A percentile compares a stretch with the other conserved stretches of the same genome.
These are phyloP conservation scores for Papilio polytes DNA, from an alignment of 1,140 invertebrate genomes.

Conservation along the genomic window DNA sequence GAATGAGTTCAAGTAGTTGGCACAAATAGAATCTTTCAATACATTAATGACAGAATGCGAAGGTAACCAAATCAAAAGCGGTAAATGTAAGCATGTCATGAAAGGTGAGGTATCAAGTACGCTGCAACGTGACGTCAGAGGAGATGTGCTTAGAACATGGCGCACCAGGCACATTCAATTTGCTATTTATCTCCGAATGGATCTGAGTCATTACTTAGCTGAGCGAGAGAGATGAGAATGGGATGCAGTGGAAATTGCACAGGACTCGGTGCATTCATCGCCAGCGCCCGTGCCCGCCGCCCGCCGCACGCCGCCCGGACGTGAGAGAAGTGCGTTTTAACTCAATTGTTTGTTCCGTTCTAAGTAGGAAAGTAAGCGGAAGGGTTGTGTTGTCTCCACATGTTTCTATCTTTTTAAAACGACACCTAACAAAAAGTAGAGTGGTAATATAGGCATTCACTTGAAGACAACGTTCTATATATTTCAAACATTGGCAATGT, in stretches of 20 bases:
- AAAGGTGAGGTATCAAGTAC: neutral
- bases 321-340: conserved; percentile 26
- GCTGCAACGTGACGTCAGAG: conserved; percentile 41
- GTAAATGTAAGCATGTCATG: neutral
- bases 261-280: conserved; percentile 62
- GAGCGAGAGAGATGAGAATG: conserved; percentile 74
- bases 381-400: neutral
- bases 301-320: neutral
- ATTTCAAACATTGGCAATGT: neutral
- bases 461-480: neutral
- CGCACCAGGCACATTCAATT: conserved; percentile 77
- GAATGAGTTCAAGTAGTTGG: neutral
- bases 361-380: conserved; percentile 15
- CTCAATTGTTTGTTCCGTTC: conserved; percentile 32
- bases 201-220: conserved; percentile 84
- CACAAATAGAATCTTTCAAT: neutral
- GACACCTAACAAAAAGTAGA: neutral
- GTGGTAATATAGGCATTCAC: neutral
- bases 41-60: neutral
- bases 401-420: neutral
- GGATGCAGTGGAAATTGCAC: conserved; percentile 78
- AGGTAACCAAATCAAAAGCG: neutral
- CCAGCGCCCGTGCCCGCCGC: conserved; percentile 35
- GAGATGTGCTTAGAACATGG: conserved; percentile 50
- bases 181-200: conserved; percentile 84